Evolutionary conservation across 1,140 invertebrate genomes (phyloP).

Genomic region (Trichonephila clavipes): DNA sequence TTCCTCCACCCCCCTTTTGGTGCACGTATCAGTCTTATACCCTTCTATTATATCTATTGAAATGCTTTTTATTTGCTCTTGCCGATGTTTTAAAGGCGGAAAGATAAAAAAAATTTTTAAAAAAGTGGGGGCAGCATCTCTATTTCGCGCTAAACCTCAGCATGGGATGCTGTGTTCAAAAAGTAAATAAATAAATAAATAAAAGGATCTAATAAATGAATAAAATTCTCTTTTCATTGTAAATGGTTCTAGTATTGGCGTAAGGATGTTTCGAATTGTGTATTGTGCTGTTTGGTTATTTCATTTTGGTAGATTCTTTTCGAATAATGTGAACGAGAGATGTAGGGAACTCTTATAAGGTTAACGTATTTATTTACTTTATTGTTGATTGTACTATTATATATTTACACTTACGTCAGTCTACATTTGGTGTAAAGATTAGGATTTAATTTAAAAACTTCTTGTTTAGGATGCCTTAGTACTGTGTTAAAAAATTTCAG

Average conservation of each 20-base stretch:
- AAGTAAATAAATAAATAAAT: slow-evolving; percentile 34
- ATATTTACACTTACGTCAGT: too few species aligned
- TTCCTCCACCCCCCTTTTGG: neutral
- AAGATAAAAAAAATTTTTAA: neutral
- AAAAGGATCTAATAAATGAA: slow-evolving; percentile 56
- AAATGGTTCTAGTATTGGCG: neutral
- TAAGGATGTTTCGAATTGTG: neutral
- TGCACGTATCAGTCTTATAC: slow-evolving; percentile 46
- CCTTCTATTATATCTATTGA: slow-evolving; percentile 65
- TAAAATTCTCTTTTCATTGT: neutral
- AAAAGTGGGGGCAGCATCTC: slow-evolving; percentile 48
- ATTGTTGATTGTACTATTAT: too few species aligned
- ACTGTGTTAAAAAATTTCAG: too few species aligned
- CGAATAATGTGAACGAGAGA: too few species aligned
- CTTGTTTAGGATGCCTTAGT: too few species aligned
- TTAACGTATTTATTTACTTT: neutral
- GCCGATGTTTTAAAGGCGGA: slow-evolving; percentile 58
- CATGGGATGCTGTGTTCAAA: neutral
- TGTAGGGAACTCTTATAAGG: neutral
- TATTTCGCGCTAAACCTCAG: slow-evolving; percentile 41
- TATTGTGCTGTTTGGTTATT: neutral
- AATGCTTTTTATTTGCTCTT: slow-evolving; percentile 69
- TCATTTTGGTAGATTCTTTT: neutral
- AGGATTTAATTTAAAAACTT: too few species aligned
- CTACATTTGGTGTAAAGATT: too few species aligned